phyloP scores from a whole-genome alignment of 2,888 invertebrate genomes.

The Chrysina gloriosa region DNA sequence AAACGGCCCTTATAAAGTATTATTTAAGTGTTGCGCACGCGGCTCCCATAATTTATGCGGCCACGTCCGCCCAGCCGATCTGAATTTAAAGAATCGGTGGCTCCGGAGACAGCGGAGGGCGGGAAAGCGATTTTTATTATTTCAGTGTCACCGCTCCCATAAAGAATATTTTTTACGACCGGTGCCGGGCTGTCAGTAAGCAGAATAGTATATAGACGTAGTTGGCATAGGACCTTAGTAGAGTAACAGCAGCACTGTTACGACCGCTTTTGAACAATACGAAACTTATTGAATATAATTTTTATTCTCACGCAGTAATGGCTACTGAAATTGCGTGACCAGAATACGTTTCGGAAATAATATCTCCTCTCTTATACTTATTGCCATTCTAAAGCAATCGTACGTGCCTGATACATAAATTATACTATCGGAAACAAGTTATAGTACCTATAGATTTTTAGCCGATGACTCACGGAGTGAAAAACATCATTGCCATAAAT shows the following conservation, averaged over 20 bases:
- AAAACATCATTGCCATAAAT: no score
- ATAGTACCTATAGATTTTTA: no score
- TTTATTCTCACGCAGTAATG: slow-evolving; percentile 35
- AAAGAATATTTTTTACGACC: slow-evolving; percentile 17
- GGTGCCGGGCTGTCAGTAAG: not conserved
- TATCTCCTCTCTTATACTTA: not conserved
- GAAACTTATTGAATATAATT: slow-evolving; percentile 36
- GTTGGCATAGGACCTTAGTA: no score
- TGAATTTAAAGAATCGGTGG: slow-evolving; percentile 43
- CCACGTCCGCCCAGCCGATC: slow-evolving; percentile 44
- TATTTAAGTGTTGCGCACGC: slow-evolving; percentile 44
- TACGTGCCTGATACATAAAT: no score
- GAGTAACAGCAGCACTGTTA: slow-evolving; percentile 15
- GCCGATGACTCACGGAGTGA: not conserved
- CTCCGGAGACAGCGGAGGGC: no score
- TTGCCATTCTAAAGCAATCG: no score
- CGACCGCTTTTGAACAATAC: slow-evolving; percentile 25
- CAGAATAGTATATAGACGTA: not conserved
- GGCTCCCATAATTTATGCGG: slow-evolving; percentile 45
- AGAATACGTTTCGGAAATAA: slow-evolving; percentile 23
- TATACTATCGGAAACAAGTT: no score
- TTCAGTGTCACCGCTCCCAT: slow-evolving; percentile 35
- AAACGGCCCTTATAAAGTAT: slow-evolving; percentile 42
- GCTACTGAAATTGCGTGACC: slow-evolving; percentile 38
- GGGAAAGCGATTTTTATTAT: slow-evolving; percentile 34